A percentile compares a stretch with the other conserved stretches of the same genome.
These are phyloP conservation scores for Melanocharis versteri DNA, from an alignment of 2,113 vertebrate species.

Conservation along the genomic window DNA sequence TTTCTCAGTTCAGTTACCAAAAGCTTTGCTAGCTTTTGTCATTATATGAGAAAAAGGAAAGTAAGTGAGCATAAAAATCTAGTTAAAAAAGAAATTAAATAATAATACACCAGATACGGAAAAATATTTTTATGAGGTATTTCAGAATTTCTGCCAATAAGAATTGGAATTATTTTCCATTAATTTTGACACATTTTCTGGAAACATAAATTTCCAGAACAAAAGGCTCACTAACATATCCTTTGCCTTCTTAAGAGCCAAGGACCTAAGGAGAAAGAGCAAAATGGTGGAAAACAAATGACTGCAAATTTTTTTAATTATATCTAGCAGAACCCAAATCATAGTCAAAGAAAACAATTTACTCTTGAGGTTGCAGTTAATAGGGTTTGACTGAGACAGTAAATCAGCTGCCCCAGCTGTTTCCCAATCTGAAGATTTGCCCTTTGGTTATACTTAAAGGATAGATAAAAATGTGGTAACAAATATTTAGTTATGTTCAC, in stretches of 20 bases:
- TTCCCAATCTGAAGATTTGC: not conserved
- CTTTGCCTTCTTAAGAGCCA: not conserved
- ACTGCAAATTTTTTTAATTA: not conserved
- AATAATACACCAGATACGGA: not conserved
- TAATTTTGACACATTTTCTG: not conserved
- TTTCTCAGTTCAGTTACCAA: not conserved
- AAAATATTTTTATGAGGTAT: not conserved
- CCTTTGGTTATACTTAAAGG: not conserved
- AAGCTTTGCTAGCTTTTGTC: not conserved
- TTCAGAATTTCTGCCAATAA: not conserved
- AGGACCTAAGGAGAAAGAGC: not conserved
- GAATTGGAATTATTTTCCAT: not conserved
- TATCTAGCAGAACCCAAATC: not conserved
- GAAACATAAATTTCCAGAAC: too few species aligned
- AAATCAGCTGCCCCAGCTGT: not conserved
- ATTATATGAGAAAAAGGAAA: not conserved
- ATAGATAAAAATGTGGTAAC: not conserved
- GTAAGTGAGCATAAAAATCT: not conserved
- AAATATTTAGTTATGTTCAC: fast-evolving
- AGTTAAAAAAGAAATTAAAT: not conserved
- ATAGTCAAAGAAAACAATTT: not conserved
- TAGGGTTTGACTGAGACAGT: not conserved
- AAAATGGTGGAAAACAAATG: not conserved
- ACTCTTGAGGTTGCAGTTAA: not conserved
- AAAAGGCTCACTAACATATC: not conserved